Base-by-base conservation (phyloP, 2,888 invertebrate genomes). In the Apoda limacodes region DNA sequence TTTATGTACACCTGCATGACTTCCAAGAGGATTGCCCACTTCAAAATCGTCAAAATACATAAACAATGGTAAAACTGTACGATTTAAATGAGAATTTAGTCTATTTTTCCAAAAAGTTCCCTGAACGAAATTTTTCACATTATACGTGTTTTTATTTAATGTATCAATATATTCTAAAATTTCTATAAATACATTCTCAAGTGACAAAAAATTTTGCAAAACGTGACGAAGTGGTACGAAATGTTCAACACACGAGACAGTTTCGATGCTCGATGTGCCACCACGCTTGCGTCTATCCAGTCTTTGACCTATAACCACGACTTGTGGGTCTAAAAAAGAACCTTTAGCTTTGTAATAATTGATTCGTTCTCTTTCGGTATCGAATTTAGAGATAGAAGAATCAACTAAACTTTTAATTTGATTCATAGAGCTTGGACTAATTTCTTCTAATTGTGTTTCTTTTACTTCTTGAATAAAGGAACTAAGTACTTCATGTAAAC, bases 11-110 rank as follows among this genome's bases (percentile, higher is more conserved):
- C 17, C 17, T 7, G 17, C 5, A 7, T 17, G 17, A 17, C 17
- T 17, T 17, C 17, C 17, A 6, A 17, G 7, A 5, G 7, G 5
- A 17, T 17, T 17, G 5, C 17, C 17, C 5, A 5, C 7, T 17
- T 17, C 17, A 17, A 6, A 17, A 17, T 17, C 17, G 7, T 17
- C 17, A 17, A 30, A 40, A 32, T 15, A 41, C 22, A 41, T 9
- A 10, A 39, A 25, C 5, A 43, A 28, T 3, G 38, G 43, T 4
- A 43, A 15, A 6, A 40, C 30, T 2, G 30, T 13, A 21, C 34
- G 31, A 10, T 32, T 22, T 15, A 14, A 11, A 22, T 21, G 13
- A 6, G 14, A 10, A 7, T 21, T 19, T 4, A 10, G 13, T 1
- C 21, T 2, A 22, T 12, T 28, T 13, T 9, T 28, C 40, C 37